These are phyloP conservation scores for Crocuta crocuta DNA, from an alignment of 2,113 vertebrate species.

Conservation along the genomic window DNA sequence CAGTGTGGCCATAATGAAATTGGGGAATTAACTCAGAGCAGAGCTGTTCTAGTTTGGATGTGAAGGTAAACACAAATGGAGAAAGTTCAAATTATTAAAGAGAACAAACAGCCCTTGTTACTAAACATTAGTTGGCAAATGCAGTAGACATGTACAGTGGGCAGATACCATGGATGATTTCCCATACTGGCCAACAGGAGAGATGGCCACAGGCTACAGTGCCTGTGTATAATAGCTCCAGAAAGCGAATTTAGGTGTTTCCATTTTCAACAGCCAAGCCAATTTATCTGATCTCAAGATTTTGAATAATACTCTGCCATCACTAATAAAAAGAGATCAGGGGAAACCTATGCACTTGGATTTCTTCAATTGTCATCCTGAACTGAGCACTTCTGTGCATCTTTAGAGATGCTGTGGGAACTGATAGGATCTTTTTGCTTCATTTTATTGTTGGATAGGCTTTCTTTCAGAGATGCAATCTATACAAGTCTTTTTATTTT, in stretches of 20 bases:
- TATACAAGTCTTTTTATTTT: background rate
- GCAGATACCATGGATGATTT: background rate
- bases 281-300: background rate
- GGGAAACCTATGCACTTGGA: background rate
- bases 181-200: conserved; percentile 3
- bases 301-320: background rate
- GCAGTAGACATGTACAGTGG: conserved; percentile 30
- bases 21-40: conserved; percentile 86
- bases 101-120: conserved; percentile 86
- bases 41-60: conserved; percentile 83
- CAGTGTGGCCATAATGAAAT: conserved; percentile 79
- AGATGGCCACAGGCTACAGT: background rate
- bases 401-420: background rate
- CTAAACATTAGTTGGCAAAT: conserved; percentile 86
- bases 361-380: background rate
- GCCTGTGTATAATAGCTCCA: background rate
- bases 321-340: background rate
- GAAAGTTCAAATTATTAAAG: conserved; percentile 84
- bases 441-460: background rate
- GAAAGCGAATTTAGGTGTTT: conserved; percentile 24
- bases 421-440: background rate
- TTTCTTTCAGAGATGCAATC: background rate
- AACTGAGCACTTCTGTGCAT: background rate
- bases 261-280: background rate
- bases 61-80: conserved; percentile 83